phyloP scores from a whole-genome alignment of 2,113 vertebrate genomes.

The Dasyurus viverrinus region DNA sequence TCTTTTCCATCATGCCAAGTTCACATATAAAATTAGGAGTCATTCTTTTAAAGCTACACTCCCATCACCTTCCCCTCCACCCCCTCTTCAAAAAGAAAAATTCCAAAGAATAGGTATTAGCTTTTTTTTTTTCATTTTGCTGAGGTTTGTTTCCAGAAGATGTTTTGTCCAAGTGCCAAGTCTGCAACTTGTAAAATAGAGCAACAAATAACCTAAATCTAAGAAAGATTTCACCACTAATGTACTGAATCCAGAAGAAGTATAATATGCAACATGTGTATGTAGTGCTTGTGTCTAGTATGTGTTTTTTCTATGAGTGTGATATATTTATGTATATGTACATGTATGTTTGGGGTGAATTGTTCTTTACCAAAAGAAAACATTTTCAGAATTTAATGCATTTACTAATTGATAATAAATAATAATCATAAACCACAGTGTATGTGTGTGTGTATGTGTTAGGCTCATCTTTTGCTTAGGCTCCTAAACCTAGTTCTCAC shows the following conservation, averaged over 20 bases:
- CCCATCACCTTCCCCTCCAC: background rate
- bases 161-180: slow-evolving; percentile 9
- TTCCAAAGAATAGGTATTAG: background rate
- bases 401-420: background rate
- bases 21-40: background rate
- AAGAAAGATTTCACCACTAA: slow-evolving; percentile 25
- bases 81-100: background rate
- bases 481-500: background rate
- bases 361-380: background rate
- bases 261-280: background rate
- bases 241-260: background rate
- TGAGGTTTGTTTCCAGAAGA: slow-evolving; percentile 23
- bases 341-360: background rate
- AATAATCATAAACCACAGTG: background rate
- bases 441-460: background rate
- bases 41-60: background rate
- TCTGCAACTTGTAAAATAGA: slow-evolving; percentile 35
- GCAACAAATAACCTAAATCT: slow-evolving; percentile 11
- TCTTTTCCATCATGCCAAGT: background rate
- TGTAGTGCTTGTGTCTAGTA: background rate
- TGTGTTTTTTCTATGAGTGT: slow-evolving; percentile 1
- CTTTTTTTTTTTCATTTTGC: background rate
- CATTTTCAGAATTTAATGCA: background rate
- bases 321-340: background rate
- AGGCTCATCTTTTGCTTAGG: background rate